These are phyloP conservation scores for Ptychobarbus kaznakovi DNA, from an alignment of 2,797 vertebrate species.

Conservation along the genomic window DNA sequence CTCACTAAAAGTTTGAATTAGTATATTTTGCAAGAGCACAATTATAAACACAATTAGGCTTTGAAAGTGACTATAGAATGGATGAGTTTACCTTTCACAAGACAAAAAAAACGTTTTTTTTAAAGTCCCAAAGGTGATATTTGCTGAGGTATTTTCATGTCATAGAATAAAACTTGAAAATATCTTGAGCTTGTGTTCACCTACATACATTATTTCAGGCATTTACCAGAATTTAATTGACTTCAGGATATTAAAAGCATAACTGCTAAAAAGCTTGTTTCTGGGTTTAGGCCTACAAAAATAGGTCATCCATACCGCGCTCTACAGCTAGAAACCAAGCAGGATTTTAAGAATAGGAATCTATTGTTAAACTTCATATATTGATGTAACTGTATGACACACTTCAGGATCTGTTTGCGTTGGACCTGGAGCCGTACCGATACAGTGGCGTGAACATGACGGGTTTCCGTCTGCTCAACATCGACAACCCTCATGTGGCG, in stretches of 20 bases:
- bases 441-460: constrained; percentile 99
- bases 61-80: neutral
- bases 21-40: neutral
- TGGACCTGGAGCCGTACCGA: constrained; percentile 95
- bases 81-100: neutral
- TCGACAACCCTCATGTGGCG: constrained; percentile 86
- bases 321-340: neutral
- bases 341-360: neutral
- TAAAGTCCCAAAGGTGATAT: neutral
- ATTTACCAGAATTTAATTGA: neutral
- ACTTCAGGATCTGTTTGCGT: constrained; percentile 90
- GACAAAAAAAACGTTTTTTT: neutral
- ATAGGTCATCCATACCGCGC: neutral
- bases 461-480: constrained; percentile 93
- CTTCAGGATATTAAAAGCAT: neutral
- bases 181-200: neutral
- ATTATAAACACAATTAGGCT: neutral
- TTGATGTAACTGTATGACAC: neutral
- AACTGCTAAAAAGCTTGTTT: neutral
- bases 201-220: neutral
- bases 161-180: neutral
- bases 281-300: neutral
- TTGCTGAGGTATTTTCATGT: neutral
- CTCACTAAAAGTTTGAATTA: neutral
- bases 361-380: neutral